Evolutionary conservation across 2,888 invertebrate genomes (phyloP), one percentile per base, ranked within the genome.

Genomic region (Hirtodrosophila cameraria): DNA sequence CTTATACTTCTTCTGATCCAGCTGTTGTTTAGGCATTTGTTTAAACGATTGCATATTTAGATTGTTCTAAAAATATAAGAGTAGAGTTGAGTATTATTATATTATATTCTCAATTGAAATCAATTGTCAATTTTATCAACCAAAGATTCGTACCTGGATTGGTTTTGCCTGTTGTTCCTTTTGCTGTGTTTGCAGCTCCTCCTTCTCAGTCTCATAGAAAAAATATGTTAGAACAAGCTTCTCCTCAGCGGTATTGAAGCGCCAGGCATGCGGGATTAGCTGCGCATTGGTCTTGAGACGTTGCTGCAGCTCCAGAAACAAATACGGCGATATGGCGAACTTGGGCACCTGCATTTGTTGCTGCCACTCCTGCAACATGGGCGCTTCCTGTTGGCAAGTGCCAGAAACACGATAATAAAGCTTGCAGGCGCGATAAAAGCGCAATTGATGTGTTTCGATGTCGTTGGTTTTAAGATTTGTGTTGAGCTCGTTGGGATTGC

Each of bases 161-260:
- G 33, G 5, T 12, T 5, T 18, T n/a, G n/a, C 6, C 23, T 25
- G 25, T 11, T 28, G 38, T n/a, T 8, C 5, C 3, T 46, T 13
- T n/a, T 33, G 31, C n/a, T 41, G 12, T n/a, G n/a, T n/a, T 1
- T 13, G 18, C 11, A 23, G 39, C 46, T 71, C 72, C 35, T 75
- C 41, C 5, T 70, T 8, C n/a, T 71, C 53, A 6, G 9, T 58
- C 11, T 87, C 85, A 53, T 86, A 90, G 49, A 89, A 90, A 23
- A 90, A 81, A 52, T 90, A 90, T 30, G 83, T 89, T 2, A 87
- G 59, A 49, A 61, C 61, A 43, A 90, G 87, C 23, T 77, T 67
- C 65, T 90, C 88, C 8, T 75, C 57, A 16, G 36, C 31, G 7
- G 67, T 79, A 25, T 80, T 71, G 23, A 80, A 75, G 48, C 90